Evolutionary conservation across 2,888 invertebrate species (phyloP).

Genomic region (Galerucella calmariensis): DNA sequence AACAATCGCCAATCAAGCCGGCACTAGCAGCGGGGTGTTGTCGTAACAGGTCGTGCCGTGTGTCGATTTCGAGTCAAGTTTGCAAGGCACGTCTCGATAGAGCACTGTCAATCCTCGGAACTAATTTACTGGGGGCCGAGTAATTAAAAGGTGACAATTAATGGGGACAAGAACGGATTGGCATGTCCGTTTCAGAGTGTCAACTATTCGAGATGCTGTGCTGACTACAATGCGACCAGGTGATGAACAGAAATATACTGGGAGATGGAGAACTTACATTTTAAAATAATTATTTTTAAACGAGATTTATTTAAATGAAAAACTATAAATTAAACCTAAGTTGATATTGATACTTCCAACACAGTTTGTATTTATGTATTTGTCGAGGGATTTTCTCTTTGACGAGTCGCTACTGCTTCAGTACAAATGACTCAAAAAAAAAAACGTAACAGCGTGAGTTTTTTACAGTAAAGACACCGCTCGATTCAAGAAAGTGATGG

Average conservation of each 20-base stretch:
- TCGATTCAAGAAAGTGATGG: slow-evolving; percentile 15
- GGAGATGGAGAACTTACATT: not conserved
- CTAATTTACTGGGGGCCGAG: slow-evolving; percentile 59
- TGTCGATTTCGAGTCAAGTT: slow-evolving; percentile 24
- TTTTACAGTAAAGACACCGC: slow-evolving; percentile 16
- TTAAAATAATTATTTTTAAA: not conserved
- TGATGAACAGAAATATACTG: not conserved
- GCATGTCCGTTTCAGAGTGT: slow-evolving; percentile 62
- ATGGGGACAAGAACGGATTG: slow-evolving; percentile 65
- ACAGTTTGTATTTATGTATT: no score
- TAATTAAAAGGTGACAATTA: slow-evolving; percentile 67
- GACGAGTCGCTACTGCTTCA: not conserved
- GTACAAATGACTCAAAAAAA: slow-evolving; percentile 9
- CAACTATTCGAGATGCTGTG: slow-evolving; percentile 55
- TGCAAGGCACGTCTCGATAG: slow-evolving; percentile 51
- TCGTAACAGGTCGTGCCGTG: slow-evolving; percentile 1
- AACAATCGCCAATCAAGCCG: slow-evolving; percentile 5
- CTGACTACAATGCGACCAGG: slow-evolving; percentile 21
- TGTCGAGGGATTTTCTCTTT: no score
- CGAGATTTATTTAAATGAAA: not conserved
- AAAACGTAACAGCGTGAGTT: slow-evolving; percentile 4
- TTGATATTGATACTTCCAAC: no score
- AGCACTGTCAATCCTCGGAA: slow-evolving; percentile 49
- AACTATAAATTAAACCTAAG: no score
- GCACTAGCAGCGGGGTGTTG: not conserved